phyloP scores from a whole-genome alignment of 1,140 invertebrate species.

The Trichogramma pretiosum region DNA sequence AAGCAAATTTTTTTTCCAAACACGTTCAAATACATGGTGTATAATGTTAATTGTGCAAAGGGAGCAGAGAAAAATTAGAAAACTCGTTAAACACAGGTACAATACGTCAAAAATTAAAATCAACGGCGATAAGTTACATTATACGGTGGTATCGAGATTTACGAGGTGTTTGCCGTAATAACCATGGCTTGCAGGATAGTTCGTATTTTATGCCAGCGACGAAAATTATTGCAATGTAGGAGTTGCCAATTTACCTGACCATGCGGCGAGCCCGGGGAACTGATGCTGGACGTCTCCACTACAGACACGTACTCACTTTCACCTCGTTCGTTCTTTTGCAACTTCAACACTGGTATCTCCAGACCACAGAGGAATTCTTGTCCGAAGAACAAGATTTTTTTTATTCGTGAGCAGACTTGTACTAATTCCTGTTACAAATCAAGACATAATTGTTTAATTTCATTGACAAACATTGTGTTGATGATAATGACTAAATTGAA shows the following conservation, averaged over 20 bases:
- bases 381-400: constrained; percentile 72
- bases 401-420: constrained; percentile 63
- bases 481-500: too few species aligned
- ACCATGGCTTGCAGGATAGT: too few species aligned
- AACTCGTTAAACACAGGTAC: too few species aligned
- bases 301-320: constrained; percentile 63
- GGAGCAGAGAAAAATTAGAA: too few species aligned
- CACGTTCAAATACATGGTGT: too few species aligned
- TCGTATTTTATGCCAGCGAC: too few species aligned
- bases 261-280: constrained; percentile 45
- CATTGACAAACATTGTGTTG: too few species aligned
- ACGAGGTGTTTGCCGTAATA: constrained; percentile 5
- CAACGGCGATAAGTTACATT: not conserved
- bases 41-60: too few species aligned
- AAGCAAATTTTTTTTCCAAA: too few species aligned
- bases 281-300: constrained; percentile 47
- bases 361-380: constrained; percentile 84
- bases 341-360: constrained; percentile 72
- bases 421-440: constrained; percentile 51
- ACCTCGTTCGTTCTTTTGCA: constrained; percentile 57
- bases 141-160: constrained; percentile 5
- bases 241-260: constrained; percentile 53
- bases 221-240: too few species aligned
- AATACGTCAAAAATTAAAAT: too few species aligned
- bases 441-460: not conserved